Evolutionary conservation across 1,140 invertebrate species (phyloP), one percentile per base, ranked within the genome.

Genomic region (Aphelinus certus): DNA sequence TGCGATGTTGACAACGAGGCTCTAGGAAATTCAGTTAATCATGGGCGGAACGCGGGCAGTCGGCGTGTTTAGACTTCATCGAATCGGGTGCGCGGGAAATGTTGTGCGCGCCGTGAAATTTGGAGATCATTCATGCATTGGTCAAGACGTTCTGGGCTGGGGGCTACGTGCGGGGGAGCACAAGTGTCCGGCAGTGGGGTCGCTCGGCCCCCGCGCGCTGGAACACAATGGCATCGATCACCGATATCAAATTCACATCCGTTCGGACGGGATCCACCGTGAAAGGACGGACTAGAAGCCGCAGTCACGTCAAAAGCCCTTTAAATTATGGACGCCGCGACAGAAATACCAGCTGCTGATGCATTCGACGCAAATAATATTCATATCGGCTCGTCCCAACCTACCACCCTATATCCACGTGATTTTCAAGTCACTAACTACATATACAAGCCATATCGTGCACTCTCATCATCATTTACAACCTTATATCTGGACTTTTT

Each of bases 261-360:
- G 26, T 58, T 58, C 26, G 4, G 48, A 60, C 26, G 3, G 9
- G n/a, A 46, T 6, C 26, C 26, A n/a, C 42, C 26, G 3, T 53
- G 9, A 71, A 71, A 71, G 48, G 58, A n/a, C 55, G 9, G 26
- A 57, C 6, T 7, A 5, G 55, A 6, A 42, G 3, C 42, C 42
- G 3, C 26, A 70, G n/a, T 65, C 71, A 43, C 53, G 49, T 61
- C 42, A 42, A 66, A 73, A 60, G 53, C 55, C 42, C 53, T 67
- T 73, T 61, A 67, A 66, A 66, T 73, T 67, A 73, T 53, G 26
- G 46, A 58, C 47, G 26, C 26, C n/a, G 57, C 53, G 26, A n/a
- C 1, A 1, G 70, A 56, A 49, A 56, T 55, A 0, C 26, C 26
- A 26, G 26, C 26, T 26, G 26, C 57, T 46, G 45, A 65, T 65